Base-by-base conservation (phyloP, 2,113 vertebrate species). In the Sphyrna mokarran region DNA sequence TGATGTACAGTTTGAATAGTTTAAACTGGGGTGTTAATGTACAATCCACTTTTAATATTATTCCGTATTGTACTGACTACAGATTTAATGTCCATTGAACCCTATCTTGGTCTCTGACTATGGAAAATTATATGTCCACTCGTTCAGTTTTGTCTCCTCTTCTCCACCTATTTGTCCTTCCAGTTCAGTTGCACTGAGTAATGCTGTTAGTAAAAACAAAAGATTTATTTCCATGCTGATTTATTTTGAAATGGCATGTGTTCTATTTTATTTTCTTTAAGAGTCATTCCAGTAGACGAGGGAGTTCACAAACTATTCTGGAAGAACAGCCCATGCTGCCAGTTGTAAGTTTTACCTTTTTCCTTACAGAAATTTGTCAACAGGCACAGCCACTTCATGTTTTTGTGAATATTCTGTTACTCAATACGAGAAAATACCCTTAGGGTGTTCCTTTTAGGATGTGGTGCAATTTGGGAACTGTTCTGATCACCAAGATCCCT, bases 301-400 rank as follows among this genome's bases (percentile, higher is more conserved):
- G 97, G 96, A 98, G 97, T 97, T 96, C 97, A 95, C 98, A 98
- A 69, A 96, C 97, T 33, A 97, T 98, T 96, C 96, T 96, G 68
- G 98, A 99, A 96, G 99, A 99, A 96, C 98, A 98, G 96, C 99
- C 99, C 66, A 96, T 97, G 26, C 98, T 98, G 97, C 98, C 99
- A 95, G 97, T 98, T 97, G 99, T 99, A 96, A 20, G 98, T 95
- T 96, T 80, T 40, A 20, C 16, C 69, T 58, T 68, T 76, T 87
- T 20, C 69, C 69, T 43, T 83, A 20, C 8, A 18, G 9, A 43
- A 40, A 20, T 22, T 40, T 40, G 37, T 40, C 37, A 43, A 91
- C 85, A 29, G 96, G 37, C 37, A 20, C 48, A 33, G 11, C 7
- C 61, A 54, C 54, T 66, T 93, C n/a, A 0, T 48, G 33, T 93